phyloP scores from a whole-genome alignment of 1,140 invertebrate genomes.

The Tetragnatha versicolor region DNA sequence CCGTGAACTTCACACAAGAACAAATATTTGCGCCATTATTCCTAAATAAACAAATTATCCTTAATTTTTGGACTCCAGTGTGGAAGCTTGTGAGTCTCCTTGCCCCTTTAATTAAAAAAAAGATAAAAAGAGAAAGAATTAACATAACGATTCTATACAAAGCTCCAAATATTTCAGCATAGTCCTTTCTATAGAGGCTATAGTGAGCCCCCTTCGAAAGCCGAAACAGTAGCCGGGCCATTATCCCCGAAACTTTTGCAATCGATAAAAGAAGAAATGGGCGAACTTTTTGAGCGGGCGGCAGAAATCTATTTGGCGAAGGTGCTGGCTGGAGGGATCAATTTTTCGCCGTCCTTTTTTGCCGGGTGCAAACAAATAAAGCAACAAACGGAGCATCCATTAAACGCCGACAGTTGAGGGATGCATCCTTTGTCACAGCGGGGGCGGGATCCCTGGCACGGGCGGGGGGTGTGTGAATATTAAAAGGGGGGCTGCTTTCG shows the following conservation, averaged over 20 bases:
- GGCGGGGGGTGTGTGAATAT: constrained; percentile 35
- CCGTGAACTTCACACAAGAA: too few relatives aligned
- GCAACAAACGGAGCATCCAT: constrained; percentile 41
- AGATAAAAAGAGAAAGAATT: too few relatives aligned
- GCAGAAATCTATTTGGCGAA: not conserved
- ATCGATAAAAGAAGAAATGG: constrained; percentile 32
- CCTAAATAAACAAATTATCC: too few relatives aligned
- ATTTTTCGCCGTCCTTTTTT: constrained; percentile 11
- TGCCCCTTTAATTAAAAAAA: too few relatives aligned
- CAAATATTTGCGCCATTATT: too few relatives aligned
- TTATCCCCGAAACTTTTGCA: not conserved
- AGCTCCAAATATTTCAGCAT: too few relatives aligned
- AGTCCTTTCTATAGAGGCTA: too few relatives aligned
- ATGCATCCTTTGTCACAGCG: constrained; percentile 38
- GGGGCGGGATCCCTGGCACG: constrained; percentile 13
- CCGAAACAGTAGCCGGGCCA: too few relatives aligned
- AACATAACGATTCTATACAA: too few relatives aligned
- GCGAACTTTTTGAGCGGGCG: not conserved
- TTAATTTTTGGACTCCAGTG: too few relatives aligned
- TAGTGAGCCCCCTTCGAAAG: too few relatives aligned
- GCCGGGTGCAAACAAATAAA: constrained; percentile 45
- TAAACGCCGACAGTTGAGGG: constrained; percentile 38
- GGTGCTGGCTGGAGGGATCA: not conserved
- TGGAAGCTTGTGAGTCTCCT: too few relatives aligned
- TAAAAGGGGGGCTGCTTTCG: not conserved